Conservation (phyloP, 2,113 vertebrate species). For the Stictonetta naevosa region DNA sequence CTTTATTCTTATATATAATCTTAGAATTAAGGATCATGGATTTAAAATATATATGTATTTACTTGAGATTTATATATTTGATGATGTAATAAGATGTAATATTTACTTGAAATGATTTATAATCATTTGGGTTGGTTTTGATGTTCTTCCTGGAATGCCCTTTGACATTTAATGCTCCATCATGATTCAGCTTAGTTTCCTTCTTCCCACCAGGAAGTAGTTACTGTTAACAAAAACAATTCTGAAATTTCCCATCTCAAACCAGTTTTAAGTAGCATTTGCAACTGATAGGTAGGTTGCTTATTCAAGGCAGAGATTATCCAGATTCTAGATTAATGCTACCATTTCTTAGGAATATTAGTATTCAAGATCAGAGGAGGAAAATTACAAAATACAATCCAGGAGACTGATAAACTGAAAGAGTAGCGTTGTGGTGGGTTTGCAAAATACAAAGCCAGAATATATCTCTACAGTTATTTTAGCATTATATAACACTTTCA, state of each 20-base stretch:
- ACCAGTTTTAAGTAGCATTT: background rate
- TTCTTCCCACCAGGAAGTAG: background rate
- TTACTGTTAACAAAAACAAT: background rate
- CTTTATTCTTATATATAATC: background rate
- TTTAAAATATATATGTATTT: background rate
- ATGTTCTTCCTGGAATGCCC: background rate
- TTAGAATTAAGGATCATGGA: background rate
- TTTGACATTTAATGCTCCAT: background rate
- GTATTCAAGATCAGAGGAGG: background rate
- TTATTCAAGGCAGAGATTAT: background rate
- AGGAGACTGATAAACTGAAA: background rate
- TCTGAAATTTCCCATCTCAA: background rate
- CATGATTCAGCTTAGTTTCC: background rate
- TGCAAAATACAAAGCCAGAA: background rate
- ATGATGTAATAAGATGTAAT: too few species aligned
- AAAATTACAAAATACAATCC: background rate
- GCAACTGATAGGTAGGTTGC: background rate
- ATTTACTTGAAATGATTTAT: background rate
- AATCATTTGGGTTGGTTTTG: background rate
- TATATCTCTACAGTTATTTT: background rate
- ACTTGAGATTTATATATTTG: background rate
- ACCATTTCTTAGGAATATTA: background rate
- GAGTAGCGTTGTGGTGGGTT: background rate
- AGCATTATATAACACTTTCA: background rate
- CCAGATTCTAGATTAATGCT: background rate